These are phyloP conservation scores for Drosophila pachea DNA, from an alignment of 1,140 invertebrate species.

Conservation along the genomic window DNA sequence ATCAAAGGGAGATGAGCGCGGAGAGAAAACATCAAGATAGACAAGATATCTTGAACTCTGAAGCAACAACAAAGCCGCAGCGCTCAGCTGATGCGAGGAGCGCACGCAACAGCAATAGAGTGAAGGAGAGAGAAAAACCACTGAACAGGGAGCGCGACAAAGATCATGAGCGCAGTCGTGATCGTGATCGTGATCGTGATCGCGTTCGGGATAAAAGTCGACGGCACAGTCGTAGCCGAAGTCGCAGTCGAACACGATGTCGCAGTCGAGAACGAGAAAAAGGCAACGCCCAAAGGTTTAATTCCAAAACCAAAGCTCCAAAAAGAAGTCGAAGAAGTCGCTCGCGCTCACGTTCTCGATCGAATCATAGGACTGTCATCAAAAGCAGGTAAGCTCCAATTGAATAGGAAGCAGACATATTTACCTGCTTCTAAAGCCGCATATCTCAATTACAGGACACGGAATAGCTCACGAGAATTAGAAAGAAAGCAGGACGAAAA, in stretches of 20 bases:
- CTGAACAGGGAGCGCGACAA: neutral
- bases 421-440: constrained; percentile 7
- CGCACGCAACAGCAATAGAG: neutral
- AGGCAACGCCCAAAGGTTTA: neutral
- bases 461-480: neutral
- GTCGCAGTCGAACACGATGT: neutral
- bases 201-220: constrained; percentile 28
- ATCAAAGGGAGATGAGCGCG: neutral
- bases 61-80: neutral
- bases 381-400: constrained; percentile 30
- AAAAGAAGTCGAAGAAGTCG: constrained; percentile 10
- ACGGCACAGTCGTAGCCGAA: constrained; percentile 23
- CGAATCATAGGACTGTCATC: constrained; percentile 4
- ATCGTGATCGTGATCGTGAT: neutral
- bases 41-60: neutral
- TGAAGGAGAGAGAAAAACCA: neutral
- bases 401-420: neutral
- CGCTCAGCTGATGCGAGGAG: neutral
- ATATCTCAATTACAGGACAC: constrained; percentile 15
- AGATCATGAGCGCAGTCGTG: constrained; percentile 2
- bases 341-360: constrained; percentile 33
- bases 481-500: neutral
- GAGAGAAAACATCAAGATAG: neutral
- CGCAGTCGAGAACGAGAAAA: neutral
- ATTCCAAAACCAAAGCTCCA: neutral